phyloP scores from a whole-genome alignment of 2,113 vertebrate species.

The Lampris incognitus region DNA sequence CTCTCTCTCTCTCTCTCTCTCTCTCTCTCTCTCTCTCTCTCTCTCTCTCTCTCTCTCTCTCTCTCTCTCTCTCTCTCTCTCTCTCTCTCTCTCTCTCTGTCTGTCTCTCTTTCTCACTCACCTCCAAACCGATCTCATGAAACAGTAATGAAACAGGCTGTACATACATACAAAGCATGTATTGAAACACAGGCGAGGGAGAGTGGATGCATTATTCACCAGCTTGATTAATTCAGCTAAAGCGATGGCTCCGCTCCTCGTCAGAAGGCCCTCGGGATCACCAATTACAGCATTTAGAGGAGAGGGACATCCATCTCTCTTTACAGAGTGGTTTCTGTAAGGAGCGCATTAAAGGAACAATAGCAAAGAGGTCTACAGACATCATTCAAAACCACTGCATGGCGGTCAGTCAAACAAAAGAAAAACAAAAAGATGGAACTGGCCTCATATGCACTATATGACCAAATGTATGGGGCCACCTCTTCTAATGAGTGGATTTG shows the following conservation, averaged over 20 bases:
- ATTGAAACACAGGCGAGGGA: slow-evolving; percentile 37
- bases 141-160: neutral
- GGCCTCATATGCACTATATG: neutral
- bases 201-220: slow-evolving; percentile 52
- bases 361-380: neutral
- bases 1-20: neutral
- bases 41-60: too few relatives aligned
- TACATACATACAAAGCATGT: slow-evolving; percentile 5
- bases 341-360: slow-evolving; percentile 18
- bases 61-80: too few relatives aligned
- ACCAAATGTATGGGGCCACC: too few relatives aligned
- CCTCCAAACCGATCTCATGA: too few relatives aligned
- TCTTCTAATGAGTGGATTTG: too few relatives aligned
- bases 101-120: too few relatives aligned
- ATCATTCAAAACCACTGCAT: neutral
- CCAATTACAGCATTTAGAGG: slow-evolving; percentile 57
- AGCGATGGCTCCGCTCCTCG: slow-evolving; percentile 38
- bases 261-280: slow-evolving; percentile 44
- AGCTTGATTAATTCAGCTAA: slow-evolving; percentile 55
- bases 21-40: too few relatives aligned
- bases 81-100: too few relatives aligned
- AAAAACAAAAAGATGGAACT: neutral
- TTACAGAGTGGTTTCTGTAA: slow-evolving; percentile 38
- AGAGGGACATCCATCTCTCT: slow-evolving; percentile 53
- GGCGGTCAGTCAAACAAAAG: neutral